These are phyloP conservation scores for Gorilla gorilla DNA, from an alignment of 2,113 vertebrate species.

Conservation along the genomic window DNA sequence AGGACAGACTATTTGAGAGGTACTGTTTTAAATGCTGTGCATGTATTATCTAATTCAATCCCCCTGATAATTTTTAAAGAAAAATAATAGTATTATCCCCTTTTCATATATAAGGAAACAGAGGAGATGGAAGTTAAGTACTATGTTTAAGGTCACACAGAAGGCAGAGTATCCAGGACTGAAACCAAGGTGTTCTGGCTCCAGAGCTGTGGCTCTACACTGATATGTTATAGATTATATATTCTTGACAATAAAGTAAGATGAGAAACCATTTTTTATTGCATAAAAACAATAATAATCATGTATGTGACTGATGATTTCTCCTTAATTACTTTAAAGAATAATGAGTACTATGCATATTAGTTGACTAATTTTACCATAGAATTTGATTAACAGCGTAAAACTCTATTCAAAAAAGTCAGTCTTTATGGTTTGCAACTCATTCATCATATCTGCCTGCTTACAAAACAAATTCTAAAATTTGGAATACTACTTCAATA, in stretches of 20 bases:
- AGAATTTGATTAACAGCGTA: not conserved
- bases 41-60: not conserved
- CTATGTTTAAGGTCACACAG: not conserved
- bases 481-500: not conserved
- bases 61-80: not conserved
- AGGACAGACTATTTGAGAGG: not conserved
- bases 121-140: not conserved
- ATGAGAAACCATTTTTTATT: not conserved
- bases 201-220: not conserved
- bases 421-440: not conserved
- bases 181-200: not conserved
- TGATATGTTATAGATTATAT: not conserved
- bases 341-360: not conserved
- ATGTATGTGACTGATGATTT: not conserved
- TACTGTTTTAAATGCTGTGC: not conserved
- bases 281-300: not conserved
- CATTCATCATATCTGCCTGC: not conserved
- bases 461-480: not conserved
- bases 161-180: not conserved
- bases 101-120: not conserved
- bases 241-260: not conserved
- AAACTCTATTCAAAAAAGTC: not conserved
- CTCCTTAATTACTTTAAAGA: not conserved
- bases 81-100: not conserved
- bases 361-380: conserved; percentile 1